Evolutionary conservation across 1,140 invertebrate genomes (phyloP).

Genomic region (Drosophila aff.): DNA sequence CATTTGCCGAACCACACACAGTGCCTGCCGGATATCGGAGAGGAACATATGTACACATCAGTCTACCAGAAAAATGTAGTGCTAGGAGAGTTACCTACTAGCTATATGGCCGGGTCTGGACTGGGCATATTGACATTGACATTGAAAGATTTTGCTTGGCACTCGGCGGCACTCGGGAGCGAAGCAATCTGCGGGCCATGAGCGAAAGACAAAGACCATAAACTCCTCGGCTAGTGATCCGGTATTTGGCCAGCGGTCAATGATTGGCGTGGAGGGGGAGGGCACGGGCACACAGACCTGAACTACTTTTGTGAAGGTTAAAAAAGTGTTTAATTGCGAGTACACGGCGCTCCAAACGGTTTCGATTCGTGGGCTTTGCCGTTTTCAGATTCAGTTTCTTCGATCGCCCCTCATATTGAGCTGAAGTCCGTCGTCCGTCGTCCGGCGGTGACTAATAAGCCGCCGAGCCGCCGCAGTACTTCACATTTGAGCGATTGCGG

Average conservation of each 20-base stretch:
- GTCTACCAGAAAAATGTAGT: not conserved
- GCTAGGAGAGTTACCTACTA: slow-evolving; percentile 8
- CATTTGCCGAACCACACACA: slow-evolving; percentile 37
- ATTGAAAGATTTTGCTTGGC: slow-evolving; percentile 74
- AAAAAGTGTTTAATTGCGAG: slow-evolving; percentile 63
- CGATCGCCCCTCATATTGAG: slow-evolving; percentile 44
- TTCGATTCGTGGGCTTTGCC: slow-evolving; percentile 47
- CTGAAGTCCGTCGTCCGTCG: slow-evolving; percentile 31
- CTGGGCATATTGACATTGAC: slow-evolving; percentile 74
- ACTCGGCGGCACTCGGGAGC: slow-evolving; percentile 22
- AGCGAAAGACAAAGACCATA: slow-evolving; percentile 42
- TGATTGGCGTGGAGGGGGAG: slow-evolving; percentile 18
- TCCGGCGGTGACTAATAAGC: slow-evolving; percentile 44
- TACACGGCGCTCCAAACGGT: slow-evolving; percentile 48
- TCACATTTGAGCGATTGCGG: slow-evolving; percentile 84
- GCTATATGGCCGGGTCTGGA: slow-evolving; percentile 28
- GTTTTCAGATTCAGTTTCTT: slow-evolving; percentile 50
- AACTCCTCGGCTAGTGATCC: slow-evolving; percentile 50
- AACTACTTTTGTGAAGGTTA: slow-evolving; percentile 64
- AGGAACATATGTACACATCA: slow-evolving; percentile 17
- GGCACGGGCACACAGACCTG: slow-evolving; percentile 43
- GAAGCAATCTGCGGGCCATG: slow-evolving; percentile 38
- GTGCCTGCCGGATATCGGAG: slow-evolving; percentile 21
- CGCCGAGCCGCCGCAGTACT: slow-evolving; percentile 45
- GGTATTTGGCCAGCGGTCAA: slow-evolving; percentile 45